phyloP scores from a whole-genome alignment of 1,140 invertebrate genomes.

The Wasmannia auropunctata region DNA sequence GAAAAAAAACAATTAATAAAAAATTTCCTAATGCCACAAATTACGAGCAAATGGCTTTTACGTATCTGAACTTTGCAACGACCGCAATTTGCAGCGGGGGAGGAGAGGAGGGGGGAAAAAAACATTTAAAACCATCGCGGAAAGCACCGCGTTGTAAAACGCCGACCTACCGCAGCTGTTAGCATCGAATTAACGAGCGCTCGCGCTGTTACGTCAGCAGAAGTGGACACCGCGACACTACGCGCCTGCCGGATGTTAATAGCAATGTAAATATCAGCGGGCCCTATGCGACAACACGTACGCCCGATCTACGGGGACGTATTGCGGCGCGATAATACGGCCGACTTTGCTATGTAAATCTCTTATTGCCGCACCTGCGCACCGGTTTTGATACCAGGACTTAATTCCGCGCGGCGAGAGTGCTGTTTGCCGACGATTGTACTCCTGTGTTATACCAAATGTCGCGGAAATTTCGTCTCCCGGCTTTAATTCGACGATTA shows the following conservation, averaged over 20 bases:
- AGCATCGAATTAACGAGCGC: constrained; percentile 41
- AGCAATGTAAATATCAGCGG: constrained; percentile 57
- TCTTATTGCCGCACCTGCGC: constrained; percentile 26
- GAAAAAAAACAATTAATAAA: not conserved
- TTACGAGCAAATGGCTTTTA: not conserved
- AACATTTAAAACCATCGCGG: constrained; percentile 3
- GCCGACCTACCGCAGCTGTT: constrained; percentile 17
- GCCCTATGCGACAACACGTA: constrained; percentile 22
- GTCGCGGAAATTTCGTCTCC: too few relatives aligned
- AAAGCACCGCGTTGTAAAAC: not conserved
- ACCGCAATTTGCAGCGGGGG: not conserved
- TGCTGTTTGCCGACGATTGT: not conserved
- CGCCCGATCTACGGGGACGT: not conserved
- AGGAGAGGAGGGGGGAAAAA: not conserved
- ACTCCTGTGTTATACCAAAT: not conserved
- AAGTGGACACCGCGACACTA: constrained; percentile 21
- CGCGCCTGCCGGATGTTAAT: constrained; percentile 41
- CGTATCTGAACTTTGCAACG: not conserved
- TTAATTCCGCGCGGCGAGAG: constrained; percentile 4
- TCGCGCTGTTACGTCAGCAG: constrained; percentile 44
- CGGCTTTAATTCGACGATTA: not conserved
- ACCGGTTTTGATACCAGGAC: constrained; percentile 11
- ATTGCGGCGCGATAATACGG: constrained; percentile 31
- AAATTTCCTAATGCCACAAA: not conserved
- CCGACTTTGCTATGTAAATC: constrained; percentile 50